Percentiles rank a stretch among this genome's conserved stretches.
These are phyloP conservation scores for Sphaeridia pumilis DNA, from an alignment of 2,888 invertebrate genomes.

Conservation along the genomic window DNA sequence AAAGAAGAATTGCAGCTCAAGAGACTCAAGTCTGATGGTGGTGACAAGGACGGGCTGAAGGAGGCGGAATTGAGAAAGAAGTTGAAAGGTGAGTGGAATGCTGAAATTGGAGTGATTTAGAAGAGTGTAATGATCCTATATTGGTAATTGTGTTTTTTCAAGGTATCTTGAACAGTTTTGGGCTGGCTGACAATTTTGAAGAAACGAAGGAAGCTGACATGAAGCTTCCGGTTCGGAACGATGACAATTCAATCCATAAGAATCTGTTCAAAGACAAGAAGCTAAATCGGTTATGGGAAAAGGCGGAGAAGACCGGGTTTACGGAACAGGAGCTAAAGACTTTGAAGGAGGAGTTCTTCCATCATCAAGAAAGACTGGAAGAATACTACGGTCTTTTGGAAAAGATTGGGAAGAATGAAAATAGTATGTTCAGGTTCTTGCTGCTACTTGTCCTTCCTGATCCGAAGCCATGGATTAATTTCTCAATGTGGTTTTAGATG, in stretches of 20 bases:
- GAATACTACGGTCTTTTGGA: conserved; percentile 70
- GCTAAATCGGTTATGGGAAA: conserved; percentile 75
- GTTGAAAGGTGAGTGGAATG: conserved; percentile 61
- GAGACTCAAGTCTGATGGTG: conserved; percentile 64
- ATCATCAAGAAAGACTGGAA: conserved; percentile 86
- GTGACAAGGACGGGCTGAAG: conserved; percentile 73
- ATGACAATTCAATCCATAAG: conserved; percentile 50
- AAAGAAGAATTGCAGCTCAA: conserved; percentile 81
- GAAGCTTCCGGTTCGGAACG: too few species aligned
- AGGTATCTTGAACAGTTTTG: conserved; percentile 68
- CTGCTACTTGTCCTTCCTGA: too few species aligned
- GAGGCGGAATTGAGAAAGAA: conserved; percentile 69
- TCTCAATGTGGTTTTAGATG: too few species aligned
- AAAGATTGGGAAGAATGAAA: conserved; percentile 50
- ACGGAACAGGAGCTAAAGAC: conserved; percentile 63
- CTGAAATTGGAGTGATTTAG: too few species aligned
- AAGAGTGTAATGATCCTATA: neutral
- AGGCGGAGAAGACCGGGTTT: conserved; percentile 59
- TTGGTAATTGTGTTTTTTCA: conserved; percentile 19
- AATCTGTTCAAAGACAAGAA: conserved; percentile 81
- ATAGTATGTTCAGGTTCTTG: too few species aligned
- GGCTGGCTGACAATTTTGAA: conserved; percentile 65
- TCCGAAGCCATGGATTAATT: too few species aligned
- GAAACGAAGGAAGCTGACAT: too few species aligned
- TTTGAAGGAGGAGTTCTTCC: conserved; percentile 74